Percentiles rank a stretch among this genome's conserved stretches.
Evolutionary conservation across 2,888 invertebrate species (phyloP).

Genomic region (Meloe dianella): DNA sequence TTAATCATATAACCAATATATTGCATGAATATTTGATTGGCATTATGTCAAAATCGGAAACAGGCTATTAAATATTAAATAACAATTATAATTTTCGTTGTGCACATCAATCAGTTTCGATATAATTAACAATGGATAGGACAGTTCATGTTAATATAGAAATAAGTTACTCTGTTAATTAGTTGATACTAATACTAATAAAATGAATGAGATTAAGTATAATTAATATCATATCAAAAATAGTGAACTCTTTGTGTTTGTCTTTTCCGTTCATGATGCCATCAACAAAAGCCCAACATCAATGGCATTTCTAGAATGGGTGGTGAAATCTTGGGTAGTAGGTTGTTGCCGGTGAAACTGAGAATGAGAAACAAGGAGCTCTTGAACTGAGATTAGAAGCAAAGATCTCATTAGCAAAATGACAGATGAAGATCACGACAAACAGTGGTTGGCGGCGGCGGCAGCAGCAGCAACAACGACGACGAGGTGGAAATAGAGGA

Average conservation of each 20-base stretch:
- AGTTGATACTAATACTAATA: not conserved
- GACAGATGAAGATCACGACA: slow-evolving; percentile 55
- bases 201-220: not conserved
- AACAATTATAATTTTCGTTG: slow-evolving; percentile 53
- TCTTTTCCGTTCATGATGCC: not conserved
- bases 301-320: not conserved
- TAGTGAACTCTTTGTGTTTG: not conserved
- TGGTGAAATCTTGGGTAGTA: not conserved
- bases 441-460: slow-evolving; percentile 28
- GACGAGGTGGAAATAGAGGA: not conserved
- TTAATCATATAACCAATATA: slow-evolving; percentile 38
- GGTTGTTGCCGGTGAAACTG: not conserved
- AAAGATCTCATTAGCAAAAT: slow-evolving; percentile 57
- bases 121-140: slow-evolving; percentile 31
- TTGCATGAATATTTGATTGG: slow-evolving; percentile 47
- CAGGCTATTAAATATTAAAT: slow-evolving; percentile 52
- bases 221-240: not conserved
- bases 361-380: slow-evolving; percentile 20
- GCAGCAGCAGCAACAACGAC: not conserved
- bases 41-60: slow-evolving; percentile 47
- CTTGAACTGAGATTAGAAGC: slow-evolving; percentile 48
- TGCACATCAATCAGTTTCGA: slow-evolving; percentile 41
- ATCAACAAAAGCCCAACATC: not conserved
- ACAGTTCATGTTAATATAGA: not conserved
- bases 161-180: not conserved